Conservation (phyloP, 1,140 invertebrate genomes). For the Octopus sinensis region DNA sequence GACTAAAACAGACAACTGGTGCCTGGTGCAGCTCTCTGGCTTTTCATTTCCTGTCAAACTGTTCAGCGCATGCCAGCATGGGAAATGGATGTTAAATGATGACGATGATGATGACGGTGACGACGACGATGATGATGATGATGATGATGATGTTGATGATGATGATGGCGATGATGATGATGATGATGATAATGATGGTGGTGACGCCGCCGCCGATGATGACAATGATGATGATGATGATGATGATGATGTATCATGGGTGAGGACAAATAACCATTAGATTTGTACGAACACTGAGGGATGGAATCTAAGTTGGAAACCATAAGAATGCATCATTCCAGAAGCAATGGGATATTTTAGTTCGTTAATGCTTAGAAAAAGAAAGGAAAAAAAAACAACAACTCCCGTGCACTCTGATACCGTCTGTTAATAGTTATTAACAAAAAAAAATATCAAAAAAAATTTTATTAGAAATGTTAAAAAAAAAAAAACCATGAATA, state of each 20-base stretch:
- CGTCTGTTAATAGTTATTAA: too few species aligned
- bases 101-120: slow-evolving; percentile 27
- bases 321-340: neutral
- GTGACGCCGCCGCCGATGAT: too few species aligned
- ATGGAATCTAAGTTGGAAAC: neutral
- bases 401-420: too few species aligned
- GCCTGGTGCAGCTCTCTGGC: slow-evolving; percentile 22
- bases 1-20: slow-evolving; percentile 11
- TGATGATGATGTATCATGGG: slow-evolving; percentile 23
- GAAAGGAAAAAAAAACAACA: too few species aligned
- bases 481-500: too few species aligned
- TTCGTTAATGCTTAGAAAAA: neutral
- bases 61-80: too few species aligned
- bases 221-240: too few species aligned
- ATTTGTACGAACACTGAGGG: slow-evolving; percentile 28
- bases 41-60: neutral
- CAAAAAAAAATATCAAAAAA: too few species aligned
- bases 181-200: slow-evolving; percentile 21
- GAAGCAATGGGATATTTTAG: neutral
- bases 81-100: slow-evolving; percentile 11
- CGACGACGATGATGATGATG: slow-evolving; percentile 28
- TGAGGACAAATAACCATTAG: slow-evolving; percentile 50
- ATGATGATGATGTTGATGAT: slow-evolving; percentile 31
- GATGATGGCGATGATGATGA: slow-evolving; percentile 30
- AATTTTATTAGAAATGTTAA: too few species aligned